These are phyloP conservation scores for Kryptolebias ocellatus DNA, from an alignment of 2,797 vertebrate species.

Conservation along the genomic window DNA sequence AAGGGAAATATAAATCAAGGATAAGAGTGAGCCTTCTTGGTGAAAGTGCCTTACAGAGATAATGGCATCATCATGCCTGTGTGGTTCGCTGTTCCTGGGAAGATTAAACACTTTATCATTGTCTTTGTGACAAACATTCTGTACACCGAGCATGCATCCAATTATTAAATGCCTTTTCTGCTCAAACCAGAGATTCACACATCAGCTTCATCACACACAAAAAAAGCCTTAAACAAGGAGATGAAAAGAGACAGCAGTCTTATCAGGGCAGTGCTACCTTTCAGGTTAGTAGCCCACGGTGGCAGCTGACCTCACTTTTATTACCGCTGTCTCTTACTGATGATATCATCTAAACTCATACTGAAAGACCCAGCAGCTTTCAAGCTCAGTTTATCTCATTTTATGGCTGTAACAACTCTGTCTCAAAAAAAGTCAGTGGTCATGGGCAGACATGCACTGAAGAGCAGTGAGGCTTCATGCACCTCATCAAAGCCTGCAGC, in stretches of 20 bases:
- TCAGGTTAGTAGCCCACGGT: constrained; percentile 48
- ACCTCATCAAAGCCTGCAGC: constrained; percentile 34
- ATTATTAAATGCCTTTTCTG: constrained; percentile 57
- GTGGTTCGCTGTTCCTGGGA: constrained; percentile 67
- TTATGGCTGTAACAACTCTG: constrained; percentile 50
- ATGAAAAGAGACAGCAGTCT: constrained; percentile 53
- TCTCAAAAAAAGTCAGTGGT: constrained; percentile 47
- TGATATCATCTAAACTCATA: constrained; percentile 68
- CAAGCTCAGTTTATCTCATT: constrained; percentile 59
- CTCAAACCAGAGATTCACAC: constrained; percentile 40
- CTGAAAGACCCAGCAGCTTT: constrained; percentile 57
- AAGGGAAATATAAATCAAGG: constrained; percentile 77
- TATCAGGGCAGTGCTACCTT: constrained; percentile 54
- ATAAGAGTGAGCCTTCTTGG: constrained; percentile 54
- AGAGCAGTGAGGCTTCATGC: constrained; percentile 32
- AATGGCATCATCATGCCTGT: constrained; percentile 77
- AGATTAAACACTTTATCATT: constrained; percentile 84
- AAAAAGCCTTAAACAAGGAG: constrained; percentile 18
- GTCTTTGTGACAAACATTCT: constrained; percentile 71
- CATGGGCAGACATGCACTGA: constrained; percentile 24
- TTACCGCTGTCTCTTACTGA: constrained; percentile 63
- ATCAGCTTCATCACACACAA: constrained; percentile 41
- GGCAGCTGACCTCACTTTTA: constrained; percentile 70
- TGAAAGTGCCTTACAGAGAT: constrained; percentile 64
- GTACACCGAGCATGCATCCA: constrained; percentile 51